Evolutionary conservation across 2,888 invertebrate genomes (phyloP), one percentile per base, ranked within the genome.

Genomic region (Cephus rjabovi): DNA sequence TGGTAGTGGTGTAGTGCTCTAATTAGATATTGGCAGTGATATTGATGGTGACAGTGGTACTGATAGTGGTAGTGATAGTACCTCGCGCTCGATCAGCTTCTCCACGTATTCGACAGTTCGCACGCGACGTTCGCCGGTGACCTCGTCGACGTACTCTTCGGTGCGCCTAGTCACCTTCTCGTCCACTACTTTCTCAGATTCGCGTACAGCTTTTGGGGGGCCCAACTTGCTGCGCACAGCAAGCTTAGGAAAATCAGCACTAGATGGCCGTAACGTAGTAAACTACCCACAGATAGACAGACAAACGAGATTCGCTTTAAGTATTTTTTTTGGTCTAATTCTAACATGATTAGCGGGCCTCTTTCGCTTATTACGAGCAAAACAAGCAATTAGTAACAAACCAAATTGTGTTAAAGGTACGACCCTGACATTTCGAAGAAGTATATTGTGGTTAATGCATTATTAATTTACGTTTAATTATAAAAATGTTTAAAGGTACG

Each of bases 31-130:
- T 56, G 23, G 9, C 56, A 56, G 56, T 56, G 56, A 56, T 23
- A 56, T 56, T 56, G 56, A 23, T 9, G 23, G 23, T 56, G 56
- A 56, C 23, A 56, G 56, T 56, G 56, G 23, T 56, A 56, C 56
- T 56, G 56, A 56, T 56, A 56, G 56, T 56, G 23, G 23, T 23
- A 56, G 56, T 56, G 56, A 56, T 56, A 56, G 87, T 97, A 97
- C 97, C 97, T 97, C 97, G 94, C 96, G 97, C 93, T 97, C 97
- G 94, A 97, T 97, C 93, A 97, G 95, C 94, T 97, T 97, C 94
- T 97, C 97, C 93, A 97, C 96, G 94, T 97, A 97, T 94, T 97
- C 97, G 93, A 97, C 95, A 89, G 97, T 97, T 93, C 97, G 95
- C 92, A 97, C 95, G 93, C 95, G 95, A 92, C 95, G 95, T 92